These are phyloP conservation scores for Halichoeres trimaculatus DNA, from an alignment of 2,113 vertebrate genomes.

Conservation along the genomic window DNA sequence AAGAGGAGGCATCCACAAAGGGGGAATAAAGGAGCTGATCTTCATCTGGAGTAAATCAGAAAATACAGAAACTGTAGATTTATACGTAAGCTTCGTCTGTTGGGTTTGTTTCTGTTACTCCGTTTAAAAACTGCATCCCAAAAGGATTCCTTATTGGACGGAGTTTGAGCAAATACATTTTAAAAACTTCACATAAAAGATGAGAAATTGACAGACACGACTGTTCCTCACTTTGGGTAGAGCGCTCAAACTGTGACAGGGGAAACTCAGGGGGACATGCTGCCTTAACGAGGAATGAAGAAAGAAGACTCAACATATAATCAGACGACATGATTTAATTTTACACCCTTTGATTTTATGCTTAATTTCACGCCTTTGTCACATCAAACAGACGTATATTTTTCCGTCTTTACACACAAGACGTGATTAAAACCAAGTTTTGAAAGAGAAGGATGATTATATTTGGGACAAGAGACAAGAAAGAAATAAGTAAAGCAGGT, in stretches of 20 bases:
- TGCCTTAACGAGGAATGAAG: not conserved
- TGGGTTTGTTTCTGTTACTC: not conserved
- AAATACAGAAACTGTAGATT: not conserved
- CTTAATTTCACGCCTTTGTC: constrained; percentile 41
- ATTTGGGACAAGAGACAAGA: constrained; percentile 3
- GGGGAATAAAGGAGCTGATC: constrained; percentile 8
- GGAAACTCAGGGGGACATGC: constrained; percentile 50
- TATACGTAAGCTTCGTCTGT: not conserved
- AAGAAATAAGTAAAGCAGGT: not conserved
- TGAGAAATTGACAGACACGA: constrained; percentile 13
- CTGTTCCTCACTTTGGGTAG: constrained; percentile 12
- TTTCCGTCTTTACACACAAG: constrained; percentile 2
- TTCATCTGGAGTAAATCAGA: not conserved
- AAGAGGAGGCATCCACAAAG: constrained; percentile 51
- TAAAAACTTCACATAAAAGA: constrained; percentile 18
- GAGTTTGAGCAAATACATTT: not conserved
- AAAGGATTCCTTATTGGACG: not conserved
- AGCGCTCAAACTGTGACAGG: constrained; percentile 13
- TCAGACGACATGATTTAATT: constrained; percentile 48
- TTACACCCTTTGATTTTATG: constrained; percentile 48
- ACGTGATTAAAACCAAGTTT: constrained; percentile 42
- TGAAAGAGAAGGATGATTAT: constrained; percentile 2
- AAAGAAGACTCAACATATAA: constrained; percentile 15
- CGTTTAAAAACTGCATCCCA: constrained; percentile 3
- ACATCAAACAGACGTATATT: constrained; percentile 45